Base-by-base conservation (phyloP, 92 coral and sea anemone species). In the Umimayanthus kanabou region DNA sequence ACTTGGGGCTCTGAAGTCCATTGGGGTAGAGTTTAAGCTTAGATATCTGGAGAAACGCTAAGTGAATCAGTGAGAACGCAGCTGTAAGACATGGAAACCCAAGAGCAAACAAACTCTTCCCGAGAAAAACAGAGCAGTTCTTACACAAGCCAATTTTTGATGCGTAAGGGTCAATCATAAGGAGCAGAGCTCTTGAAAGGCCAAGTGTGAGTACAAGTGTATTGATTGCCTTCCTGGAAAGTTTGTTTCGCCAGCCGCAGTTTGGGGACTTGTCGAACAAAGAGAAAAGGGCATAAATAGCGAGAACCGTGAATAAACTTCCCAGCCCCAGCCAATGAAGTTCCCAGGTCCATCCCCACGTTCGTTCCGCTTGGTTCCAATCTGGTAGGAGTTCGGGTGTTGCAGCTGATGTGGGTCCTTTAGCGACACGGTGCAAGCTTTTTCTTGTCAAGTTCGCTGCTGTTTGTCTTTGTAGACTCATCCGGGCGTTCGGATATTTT, bases 31-130 rank as follows among this genome's bases (percentile, higher is more conserved):
- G 79, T 16, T 71, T 88, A 3, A 88, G 76, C 75, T 88, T 88
- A 2, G 91, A 81, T 20, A 81, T 86, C 23, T 88, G 87, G 25
- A 88, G 87, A 65, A 88, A 88, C 16, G 91, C 91, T 53, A 42
- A 82, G 76, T 88, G 91, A 49, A 88, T 88, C 25, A 88, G 80
- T 43, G 91, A 81, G 84, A 88, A 88, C 81, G 87, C 91, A 40
- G 91, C 91, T 22, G 79, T 82, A 25, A 88, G 91, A 33, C 91
- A 74, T 82, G 91, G 88, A 65, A 82, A 82, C 10, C 91, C 91
- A 16, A 88, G 20, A 45, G 83, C 88, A 39, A 81, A 88, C 77
- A 88, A 77, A 29, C 82, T 42, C 37, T 84, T 43, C 25, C 85
- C 39, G 40, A 88, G 5, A 75, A 82, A 80, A 6, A 61, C 45